Percentiles rank a stretch among this genome's conserved stretches.
Evolutionary conservation across 2,888 invertebrate genomes (phyloP).

Genomic region (Meteorus colon): DNA sequence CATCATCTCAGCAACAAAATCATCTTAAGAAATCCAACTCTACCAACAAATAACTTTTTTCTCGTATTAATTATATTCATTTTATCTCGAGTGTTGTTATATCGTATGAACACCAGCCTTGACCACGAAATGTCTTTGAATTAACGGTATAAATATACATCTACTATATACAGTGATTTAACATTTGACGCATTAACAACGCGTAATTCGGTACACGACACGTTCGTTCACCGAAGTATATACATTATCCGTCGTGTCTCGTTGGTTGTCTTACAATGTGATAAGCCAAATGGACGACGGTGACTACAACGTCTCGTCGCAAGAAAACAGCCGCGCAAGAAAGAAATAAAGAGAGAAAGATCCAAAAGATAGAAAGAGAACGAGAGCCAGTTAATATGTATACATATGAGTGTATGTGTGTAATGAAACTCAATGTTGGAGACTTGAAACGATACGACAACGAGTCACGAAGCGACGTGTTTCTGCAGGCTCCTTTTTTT

Average conservation of each 20-base stretch:
- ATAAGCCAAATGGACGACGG: slow-evolving; percentile 62
- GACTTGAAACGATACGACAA: slow-evolving; percentile 17
- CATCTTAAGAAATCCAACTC: too few species aligned
- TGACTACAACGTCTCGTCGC: slow-evolving; percentile 44
- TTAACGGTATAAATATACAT: not conserved
- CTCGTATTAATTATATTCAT: not conserved
- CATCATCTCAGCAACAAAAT: too few species aligned
- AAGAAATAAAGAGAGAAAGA: slow-evolving; percentile 32
- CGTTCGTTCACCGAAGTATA: slow-evolving; percentile 47
- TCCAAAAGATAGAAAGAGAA: slow-evolving; percentile 21
- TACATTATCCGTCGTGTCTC: slow-evolving; percentile 63
- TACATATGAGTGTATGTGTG: slow-evolving; percentile 7
- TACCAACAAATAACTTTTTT: too few species aligned
- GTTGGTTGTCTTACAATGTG: slow-evolving; percentile 67
- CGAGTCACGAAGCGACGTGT: slow-evolving; percentile 19
- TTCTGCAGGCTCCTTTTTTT: not conserved
- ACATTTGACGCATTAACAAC: slow-evolving; percentile 51
- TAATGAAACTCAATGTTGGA: slow-evolving; percentile 13
- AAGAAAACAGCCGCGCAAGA: slow-evolving; percentile 30
- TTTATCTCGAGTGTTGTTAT: not conserved
- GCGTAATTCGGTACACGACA: slow-evolving; percentile 63
- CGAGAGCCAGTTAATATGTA: not conserved
- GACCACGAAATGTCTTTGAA: slow-evolving; percentile 2
- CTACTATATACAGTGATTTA: slow-evolving; percentile 9
- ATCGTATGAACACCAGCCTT: not conserved